These are phyloP conservation scores for Hirtodrosophila trivittata DNA, from an alignment of 2,888 invertebrate genomes.

Conservation along the genomic window DNA sequence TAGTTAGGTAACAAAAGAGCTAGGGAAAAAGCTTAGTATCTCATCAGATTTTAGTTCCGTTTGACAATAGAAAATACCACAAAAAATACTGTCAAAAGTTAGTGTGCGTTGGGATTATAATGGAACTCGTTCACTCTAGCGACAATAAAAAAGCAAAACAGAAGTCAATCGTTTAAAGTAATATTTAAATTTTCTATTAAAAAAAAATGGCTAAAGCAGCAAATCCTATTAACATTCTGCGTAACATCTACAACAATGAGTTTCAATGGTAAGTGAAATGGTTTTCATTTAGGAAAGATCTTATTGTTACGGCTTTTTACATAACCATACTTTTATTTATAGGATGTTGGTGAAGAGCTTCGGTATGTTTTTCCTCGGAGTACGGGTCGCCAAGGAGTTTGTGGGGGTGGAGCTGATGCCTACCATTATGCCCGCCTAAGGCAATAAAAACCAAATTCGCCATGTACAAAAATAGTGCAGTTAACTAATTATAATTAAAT, in stretches of 20 bases:
- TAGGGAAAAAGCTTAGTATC: no score
- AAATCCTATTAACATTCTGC: constrained; percentile 86
- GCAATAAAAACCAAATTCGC: constrained; percentile 36
- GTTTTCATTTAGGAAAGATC: no score
- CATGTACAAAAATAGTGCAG: constrained; percentile 42
- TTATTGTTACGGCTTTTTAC: no score
- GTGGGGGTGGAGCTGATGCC: constrained; percentile 90
- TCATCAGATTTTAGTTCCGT: no score
- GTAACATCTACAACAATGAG: constrained; percentile 89
- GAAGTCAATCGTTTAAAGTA: constrained; percentile 23
- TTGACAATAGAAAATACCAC: constrained; percentile 21
- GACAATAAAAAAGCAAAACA: constrained; percentile 17
- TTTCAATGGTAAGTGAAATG: constrained; percentile 89
- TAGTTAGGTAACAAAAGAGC: no score
- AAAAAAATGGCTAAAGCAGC: constrained; percentile 86
- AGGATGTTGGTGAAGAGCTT: constrained; percentile 93
- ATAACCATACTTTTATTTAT: constrained; percentile 60
- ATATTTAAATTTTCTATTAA: constrained; percentile 11
- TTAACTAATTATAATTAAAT: constrained; percentile 66
- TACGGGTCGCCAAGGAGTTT: constrained; percentile 91
- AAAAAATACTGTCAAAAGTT: not conserved
- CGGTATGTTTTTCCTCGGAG: constrained; percentile 90
- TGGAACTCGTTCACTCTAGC: constrained; percentile 25
- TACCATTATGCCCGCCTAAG: constrained; percentile 80
- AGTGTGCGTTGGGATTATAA: constrained; percentile 27